Evolutionary conservation across 2,888 invertebrate species (phyloP).

Genomic region (Patella ulyssiponensis): DNA sequence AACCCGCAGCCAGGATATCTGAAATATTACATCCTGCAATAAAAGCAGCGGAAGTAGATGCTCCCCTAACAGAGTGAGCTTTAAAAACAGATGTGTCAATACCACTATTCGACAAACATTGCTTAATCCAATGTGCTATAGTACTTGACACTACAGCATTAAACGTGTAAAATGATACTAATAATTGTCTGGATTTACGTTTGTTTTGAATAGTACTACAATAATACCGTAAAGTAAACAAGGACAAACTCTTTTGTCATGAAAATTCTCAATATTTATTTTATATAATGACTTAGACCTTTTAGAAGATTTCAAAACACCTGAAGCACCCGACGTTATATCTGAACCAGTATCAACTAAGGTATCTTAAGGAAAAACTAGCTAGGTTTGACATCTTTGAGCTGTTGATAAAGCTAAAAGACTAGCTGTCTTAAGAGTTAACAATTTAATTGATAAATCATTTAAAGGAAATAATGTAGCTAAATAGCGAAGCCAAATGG

Average conservation of each 20-base stretch:
- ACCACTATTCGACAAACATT: slow-evolving; percentile 8
- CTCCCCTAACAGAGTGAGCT: slow-evolving; percentile 28
- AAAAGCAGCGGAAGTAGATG: slow-evolving; percentile 6
- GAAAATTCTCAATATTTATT: slow-evolving; percentile 12
- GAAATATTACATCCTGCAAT: slow-evolving; percentile 6
- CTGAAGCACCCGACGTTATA: slow-evolving; percentile 31
- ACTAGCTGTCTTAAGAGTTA: slow-evolving; percentile 32
- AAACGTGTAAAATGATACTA: slow-evolving; percentile 19
- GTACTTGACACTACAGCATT: slow-evolving; percentile 15
- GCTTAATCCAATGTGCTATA: slow-evolving; percentile 26
- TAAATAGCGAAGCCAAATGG: slow-evolving; percentile 28
- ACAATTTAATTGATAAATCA: slow-evolving; percentile 25
- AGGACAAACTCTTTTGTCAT: slow-evolving; percentile 26
- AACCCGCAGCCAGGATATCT: slow-evolving; percentile 11
- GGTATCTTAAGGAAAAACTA: slow-evolving; percentile 24
- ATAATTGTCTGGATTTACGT: slow-evolving; percentile 6
- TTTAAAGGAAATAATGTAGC: slow-evolving; percentile 23
- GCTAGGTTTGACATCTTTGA: slow-evolving; percentile 35
- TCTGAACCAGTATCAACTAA: slow-evolving; percentile 21
- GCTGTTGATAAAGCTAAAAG: slow-evolving; percentile 29
- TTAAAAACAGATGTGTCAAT: slow-evolving; percentile 21
- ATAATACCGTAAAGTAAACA: slow-evolving; percentile 16
- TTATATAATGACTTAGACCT: slow-evolving; percentile 10
- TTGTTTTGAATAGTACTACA: slow-evolving; percentile 5
- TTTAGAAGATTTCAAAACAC: slow-evolving; percentile 29